Evolutionary conservation across 2,113 vertebrate genomes (phyloP), one percentile per base, ranked within the genome.

Genomic region (Sinocyclocheilus anophthalmus): DNA sequence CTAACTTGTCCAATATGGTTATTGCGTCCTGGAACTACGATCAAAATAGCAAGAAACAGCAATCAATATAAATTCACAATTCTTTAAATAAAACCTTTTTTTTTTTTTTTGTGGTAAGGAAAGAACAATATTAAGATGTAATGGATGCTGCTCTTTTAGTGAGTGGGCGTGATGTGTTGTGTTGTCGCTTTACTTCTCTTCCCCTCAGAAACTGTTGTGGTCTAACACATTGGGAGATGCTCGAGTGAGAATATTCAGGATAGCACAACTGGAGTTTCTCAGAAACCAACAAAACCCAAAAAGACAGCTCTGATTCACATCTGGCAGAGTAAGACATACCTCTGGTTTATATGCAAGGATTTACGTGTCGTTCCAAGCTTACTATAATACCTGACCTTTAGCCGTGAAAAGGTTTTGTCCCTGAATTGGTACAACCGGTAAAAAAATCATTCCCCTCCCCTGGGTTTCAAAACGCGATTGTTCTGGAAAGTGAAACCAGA

Each of bases 401-500:
- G 80, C 39, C n/a, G 59, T 57, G 72, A 83, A 16, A 2, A 22
- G 88, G 88, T 91, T 92, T 86, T 92, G 87, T 90, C 91, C 93
- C 88, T 76, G 22, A 89, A 89, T 93, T 91, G 91, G 80, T 88
- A 91, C 88, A 93, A 53, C 61, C 30, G 75, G 50, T 80, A 78
- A 86, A 89, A 86, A 89, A 89, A 90, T 93, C 87, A 85, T 65
- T 87, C 87, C 78, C 88, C 88, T 85, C 61, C 90, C 91, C 89
- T 37, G 80, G 88, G 90, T 95, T 95, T 94, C 94, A 93, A 93
- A 94, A 95, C 88, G 18, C 88, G 72, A 88, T 91, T 94, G 94
- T 94, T 93, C 84, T 95, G 94, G n/a, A n/a, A 95, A 95, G 94
- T 95, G 95, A 95, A 96, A 96, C 92, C 72, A 93, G 94, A 96